Conservation (phyloP, 1,140 invertebrate species). For the Paralvinella palmiformis region DNA sequence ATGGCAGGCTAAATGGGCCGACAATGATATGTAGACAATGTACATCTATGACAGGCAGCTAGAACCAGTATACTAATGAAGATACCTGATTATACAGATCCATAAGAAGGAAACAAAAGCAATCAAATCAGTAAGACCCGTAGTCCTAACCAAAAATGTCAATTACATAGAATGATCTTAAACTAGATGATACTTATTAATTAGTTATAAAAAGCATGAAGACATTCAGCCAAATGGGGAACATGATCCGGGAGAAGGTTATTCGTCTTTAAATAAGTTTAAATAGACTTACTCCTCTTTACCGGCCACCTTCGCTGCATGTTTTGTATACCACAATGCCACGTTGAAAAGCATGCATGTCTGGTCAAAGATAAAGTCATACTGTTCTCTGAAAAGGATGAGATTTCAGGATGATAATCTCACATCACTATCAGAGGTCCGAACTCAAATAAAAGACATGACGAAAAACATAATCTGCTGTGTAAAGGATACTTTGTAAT, state of each 20-base stretch:
- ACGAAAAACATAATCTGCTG: background rate
- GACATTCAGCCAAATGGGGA: no score
- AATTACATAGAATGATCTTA: no score
- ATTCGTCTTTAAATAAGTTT: background rate
- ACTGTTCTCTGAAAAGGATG: constrained; percentile 49
- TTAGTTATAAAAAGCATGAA: background rate
- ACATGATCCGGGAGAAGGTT: no score
- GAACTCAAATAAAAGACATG: background rate
- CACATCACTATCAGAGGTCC: background rate
- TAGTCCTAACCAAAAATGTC: no score
- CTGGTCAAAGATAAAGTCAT: constrained; percentile 62
- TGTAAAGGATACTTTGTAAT: background rate
- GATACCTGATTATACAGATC: no score
- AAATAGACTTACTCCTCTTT: constrained; percentile 58
- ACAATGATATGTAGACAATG: no score
- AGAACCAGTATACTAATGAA: no score
- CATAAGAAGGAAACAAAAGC: no score
- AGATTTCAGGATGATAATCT: background rate
- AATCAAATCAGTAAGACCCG: no score
- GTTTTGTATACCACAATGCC: constrained; percentile 67
- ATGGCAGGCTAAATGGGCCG: no score
- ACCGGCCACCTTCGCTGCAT: constrained; percentile 62
- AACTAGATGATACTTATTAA: no score
- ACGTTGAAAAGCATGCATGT: constrained; percentile 61
- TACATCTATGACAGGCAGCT: no score